These are phyloP conservation scores for Seriola rivoliana DNA, from an alignment of 2,113 vertebrate species.

Conservation along the genomic window DNA sequence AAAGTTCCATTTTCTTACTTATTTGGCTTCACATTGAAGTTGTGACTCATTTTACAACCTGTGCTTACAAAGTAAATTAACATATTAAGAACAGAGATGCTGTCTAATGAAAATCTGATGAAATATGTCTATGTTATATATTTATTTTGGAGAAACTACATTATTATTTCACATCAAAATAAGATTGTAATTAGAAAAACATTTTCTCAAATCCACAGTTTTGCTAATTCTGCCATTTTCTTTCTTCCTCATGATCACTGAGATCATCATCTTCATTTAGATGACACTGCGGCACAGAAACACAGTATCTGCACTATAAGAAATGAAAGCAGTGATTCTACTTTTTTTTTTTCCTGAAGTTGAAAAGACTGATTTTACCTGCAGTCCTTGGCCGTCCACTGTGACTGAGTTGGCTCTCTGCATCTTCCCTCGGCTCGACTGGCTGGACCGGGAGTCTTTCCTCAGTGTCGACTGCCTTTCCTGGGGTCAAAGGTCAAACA, in stretches of 20 bases:
- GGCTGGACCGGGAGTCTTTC: slow-evolving; percentile 90
- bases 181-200: not conserved
- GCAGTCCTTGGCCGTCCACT: slow-evolving; percentile 93
- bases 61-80: not conserved
- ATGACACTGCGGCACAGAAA: not conserved
- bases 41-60: not conserved
- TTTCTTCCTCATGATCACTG: not conserved
- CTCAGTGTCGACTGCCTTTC: slow-evolving; percentile 91
- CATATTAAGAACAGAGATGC: not conserved
- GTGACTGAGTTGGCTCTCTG: slow-evolving; percentile 95
- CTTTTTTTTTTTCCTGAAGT: not conserved
- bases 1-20: not conserved
- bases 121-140: not conserved
- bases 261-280: too few relatives aligned
- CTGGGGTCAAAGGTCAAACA: slow-evolving; percentile 77
- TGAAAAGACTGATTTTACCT: slow-evolving; percentile 81
- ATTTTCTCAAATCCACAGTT: not conserved
- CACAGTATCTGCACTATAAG: not conserved
- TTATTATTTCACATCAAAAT: not conserved
- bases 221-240: too few relatives aligned
- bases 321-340: too few relatives aligned
- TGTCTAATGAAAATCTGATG: not conserved
- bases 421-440: slow-evolving; percentile 90
- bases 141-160: not conserved
- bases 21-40: not conserved